A percentile compares a stretch with the other conserved stretches of the same genome.
phyloP scores from a whole-genome alignment of 2,113 vertebrate genomes.

The Holacanthus passer region DNA sequence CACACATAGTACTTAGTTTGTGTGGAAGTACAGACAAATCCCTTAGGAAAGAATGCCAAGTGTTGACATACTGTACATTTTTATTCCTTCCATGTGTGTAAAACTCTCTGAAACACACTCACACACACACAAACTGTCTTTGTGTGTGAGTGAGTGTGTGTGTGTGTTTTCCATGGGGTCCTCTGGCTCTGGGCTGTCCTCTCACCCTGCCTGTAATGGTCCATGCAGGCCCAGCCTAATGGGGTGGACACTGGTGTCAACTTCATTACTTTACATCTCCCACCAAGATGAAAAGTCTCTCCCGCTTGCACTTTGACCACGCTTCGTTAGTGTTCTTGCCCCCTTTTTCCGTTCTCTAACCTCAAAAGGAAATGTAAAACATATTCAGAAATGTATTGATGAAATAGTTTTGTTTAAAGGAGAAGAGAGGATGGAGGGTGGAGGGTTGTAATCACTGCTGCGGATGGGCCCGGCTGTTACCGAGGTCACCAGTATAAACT shows the following conservation, averaged over 20 bases:
- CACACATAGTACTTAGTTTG: conserved; percentile 27
- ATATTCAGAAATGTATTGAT: conserved; percentile 41
- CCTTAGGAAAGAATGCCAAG: conserved; percentile 55
- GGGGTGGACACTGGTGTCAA: conserved; percentile 84
- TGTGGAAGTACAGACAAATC: conserved; percentile 44
- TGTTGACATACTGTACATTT: conserved; percentile 49
- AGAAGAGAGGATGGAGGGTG: not conserved
- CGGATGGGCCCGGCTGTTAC: not conserved
- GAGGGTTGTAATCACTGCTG: conserved; percentile 43
- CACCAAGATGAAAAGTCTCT: conserved; percentile 80
- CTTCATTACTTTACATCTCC: conserved; percentile 86
- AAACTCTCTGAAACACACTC: too few species aligned
- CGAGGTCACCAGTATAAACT: not conserved
- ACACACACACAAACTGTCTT: too few species aligned
- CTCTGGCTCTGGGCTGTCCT: conserved; percentile 82
- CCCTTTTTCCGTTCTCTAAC: conserved; percentile 54
- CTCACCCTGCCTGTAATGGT: conserved; percentile 85
- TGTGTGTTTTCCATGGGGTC: conserved; percentile 65
- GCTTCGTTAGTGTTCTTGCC: conserved; percentile 66
- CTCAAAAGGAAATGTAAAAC: conserved; percentile 50
- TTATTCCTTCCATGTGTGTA: conserved; percentile 40
- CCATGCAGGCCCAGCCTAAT: conserved; percentile 85
- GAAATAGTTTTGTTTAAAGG: conserved; percentile 39
- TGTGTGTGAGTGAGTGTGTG: conserved; percentile 1
- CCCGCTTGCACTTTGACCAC: conserved; percentile 51